Base-by-base conservation (phyloP, 2,113 vertebrate species). In the Rana temporaria region DNA sequence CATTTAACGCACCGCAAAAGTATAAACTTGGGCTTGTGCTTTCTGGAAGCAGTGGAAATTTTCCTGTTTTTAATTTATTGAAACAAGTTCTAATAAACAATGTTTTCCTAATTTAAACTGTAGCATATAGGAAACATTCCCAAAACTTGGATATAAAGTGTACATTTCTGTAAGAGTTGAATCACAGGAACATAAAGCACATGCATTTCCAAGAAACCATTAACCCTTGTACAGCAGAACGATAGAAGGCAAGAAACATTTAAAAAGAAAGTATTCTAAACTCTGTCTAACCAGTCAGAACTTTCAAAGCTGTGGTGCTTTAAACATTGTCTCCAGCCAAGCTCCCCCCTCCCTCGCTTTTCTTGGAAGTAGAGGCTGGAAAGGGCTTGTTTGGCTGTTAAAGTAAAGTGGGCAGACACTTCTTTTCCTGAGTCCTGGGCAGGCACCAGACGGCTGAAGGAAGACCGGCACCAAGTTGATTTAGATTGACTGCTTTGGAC, bases 361-460 rank as follows among this genome's bases (percentile, higher is more conserved):
- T 85, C 87, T 87, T 89, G 88, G 88, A 89, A 88, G 88, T 9
- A 84, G 70, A 71, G 85, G 84, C 88, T 84, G 88, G 86, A 87
- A 88, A 89, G 88, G 89, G 86, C 85, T 82, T 85, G 83, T 87
- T 85, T 87, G 88, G 86, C 88, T 85, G 30, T 0, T 15, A 68
- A 89, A 85, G 87, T 87, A 86, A 87, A 88, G 87, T 87, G 88
- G 87, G 90, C 90, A 88, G 88, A 89, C 87, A 85, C 85, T 70
- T 85, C 86, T 87, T 90, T 90, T 90, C 90, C 89, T 88, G 85
- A 79, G 77, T 88, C 86, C 81, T 79, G 80, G 88, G 85, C 88
- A 90, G 90, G 89, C 90, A 89, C 87, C 89, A 88, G 89, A 88
- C 90, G 62, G 90, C 88, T 86, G 85, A 88, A 90, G 90, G 90